A percentile compares a stretch with the other conserved stretches of the same genome.
Conservation (phyloP, 2,888 invertebrate species). For the Latheticus oryzae region DNA sequence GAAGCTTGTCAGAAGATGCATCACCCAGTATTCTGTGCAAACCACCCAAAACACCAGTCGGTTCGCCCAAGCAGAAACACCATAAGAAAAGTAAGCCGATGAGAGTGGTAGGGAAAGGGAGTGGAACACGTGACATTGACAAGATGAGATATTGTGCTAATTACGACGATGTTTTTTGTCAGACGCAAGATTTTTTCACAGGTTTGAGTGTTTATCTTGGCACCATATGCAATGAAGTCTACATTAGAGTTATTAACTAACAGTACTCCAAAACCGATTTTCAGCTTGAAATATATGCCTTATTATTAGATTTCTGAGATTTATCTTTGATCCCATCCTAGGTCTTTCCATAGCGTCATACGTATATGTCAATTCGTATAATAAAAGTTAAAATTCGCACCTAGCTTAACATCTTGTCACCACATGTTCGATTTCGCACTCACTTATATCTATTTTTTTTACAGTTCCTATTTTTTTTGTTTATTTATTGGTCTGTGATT, state of each 20-base stretch:
- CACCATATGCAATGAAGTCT: too few relatives aligned
- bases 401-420: slow-evolving; percentile 13
- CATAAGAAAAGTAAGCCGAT: slow-evolving; percentile 61
- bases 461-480: not conserved
- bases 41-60: slow-evolving; percentile 70
- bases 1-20: slow-evolving; percentile 67
- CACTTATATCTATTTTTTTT: slow-evolving; percentile 4
- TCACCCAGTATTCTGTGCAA: slow-evolving; percentile 66
- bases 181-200: not conserved
- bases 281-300: too few relatives aligned
- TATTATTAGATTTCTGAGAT: too few relatives aligned
- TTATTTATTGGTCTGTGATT: slow-evolving; percentile 15
- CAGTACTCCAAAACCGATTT: too few relatives aligned
- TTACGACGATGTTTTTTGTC: too few relatives aligned
- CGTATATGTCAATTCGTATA: too few relatives aligned
- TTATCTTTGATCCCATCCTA: too few relatives aligned
- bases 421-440: slow-evolving; percentile 9
- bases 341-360: too few relatives aligned
- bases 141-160: not conserved
- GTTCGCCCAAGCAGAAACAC: slow-evolving; percentile 66
- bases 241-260: too few relatives aligned
- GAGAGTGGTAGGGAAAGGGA: slow-evolving; percentile 2
- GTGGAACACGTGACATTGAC: slow-evolving; percentile 12
- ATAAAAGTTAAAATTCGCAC: too few relatives aligned
- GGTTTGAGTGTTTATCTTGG: not conserved